Evolutionary conservation across 2,113 vertebrate genomes (phyloP).

Genomic region (Alaudala cheleensis): DNA sequence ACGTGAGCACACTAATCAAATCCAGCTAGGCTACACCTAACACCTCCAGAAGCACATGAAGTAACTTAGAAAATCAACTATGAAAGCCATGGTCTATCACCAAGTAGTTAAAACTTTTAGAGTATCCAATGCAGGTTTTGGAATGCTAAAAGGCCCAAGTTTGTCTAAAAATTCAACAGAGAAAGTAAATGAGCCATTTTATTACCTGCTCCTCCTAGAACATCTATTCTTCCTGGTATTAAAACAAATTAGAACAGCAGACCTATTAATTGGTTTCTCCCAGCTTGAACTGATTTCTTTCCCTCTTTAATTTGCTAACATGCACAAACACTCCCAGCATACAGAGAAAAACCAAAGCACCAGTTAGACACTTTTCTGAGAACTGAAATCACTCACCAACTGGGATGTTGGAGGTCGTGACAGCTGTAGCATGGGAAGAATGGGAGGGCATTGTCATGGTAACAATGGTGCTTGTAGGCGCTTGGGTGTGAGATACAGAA

Average conservation of each 20-base stretch:
- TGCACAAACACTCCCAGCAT: not conserved
- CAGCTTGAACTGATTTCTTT: not conserved
- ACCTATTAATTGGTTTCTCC: not conserved
- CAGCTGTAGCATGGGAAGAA: constrained; percentile 94
- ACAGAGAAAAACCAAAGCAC: not conserved
- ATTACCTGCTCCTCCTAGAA: not conserved
- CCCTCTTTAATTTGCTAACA: not conserved
- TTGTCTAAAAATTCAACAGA: not conserved
- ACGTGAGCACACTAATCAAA: not conserved
- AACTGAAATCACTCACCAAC: constrained; percentile 84
- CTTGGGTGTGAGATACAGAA: constrained; percentile 90
- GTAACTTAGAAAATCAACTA: not conserved
- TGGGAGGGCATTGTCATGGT: constrained; percentile 98
- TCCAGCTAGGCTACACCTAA: not conserved
- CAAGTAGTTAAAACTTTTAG: not conserved
- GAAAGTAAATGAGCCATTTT: not conserved
- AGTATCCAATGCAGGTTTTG: not conserved
- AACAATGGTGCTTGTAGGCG: constrained; percentile 91
- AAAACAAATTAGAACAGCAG: not conserved
- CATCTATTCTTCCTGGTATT: not conserved
- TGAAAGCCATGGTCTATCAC: not conserved
- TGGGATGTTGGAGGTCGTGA: constrained; percentile 94
- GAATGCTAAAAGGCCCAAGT: not conserved
- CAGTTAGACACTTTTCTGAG: not conserved
- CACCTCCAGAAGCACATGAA: not conserved